Conservation (phyloP, 1,140 invertebrate genomes). For the Zaprionus africanus region DNA sequence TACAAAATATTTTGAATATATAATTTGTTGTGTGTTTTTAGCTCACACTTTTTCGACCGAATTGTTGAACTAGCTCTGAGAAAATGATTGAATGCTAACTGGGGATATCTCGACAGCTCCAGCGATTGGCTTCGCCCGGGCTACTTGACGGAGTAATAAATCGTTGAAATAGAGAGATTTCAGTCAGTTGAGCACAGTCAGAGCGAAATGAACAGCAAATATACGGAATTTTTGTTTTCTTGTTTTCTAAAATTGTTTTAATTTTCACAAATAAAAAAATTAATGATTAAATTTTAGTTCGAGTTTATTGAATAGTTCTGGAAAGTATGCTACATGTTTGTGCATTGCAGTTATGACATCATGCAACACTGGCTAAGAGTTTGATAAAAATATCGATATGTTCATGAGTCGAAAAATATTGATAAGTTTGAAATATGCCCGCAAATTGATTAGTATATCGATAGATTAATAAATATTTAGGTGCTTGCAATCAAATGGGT, state of each 20-base stretch:
- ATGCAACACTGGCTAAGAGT: neutral
- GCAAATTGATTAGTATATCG: neutral
- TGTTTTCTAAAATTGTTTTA: neutral
- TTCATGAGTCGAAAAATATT: neutral
- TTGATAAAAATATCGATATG: neutral
- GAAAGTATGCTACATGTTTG: constrained; percentile 12
- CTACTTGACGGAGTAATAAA: neutral
- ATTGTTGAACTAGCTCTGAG: constrained; percentile 60
- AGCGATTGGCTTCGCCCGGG: neutral
- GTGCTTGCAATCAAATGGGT: too few species aligned
- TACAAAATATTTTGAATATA: constrained; percentile 34
- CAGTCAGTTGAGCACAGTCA: neutral
- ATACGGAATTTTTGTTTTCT: neutral
- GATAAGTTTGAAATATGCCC: neutral
- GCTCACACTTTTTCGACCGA: constrained; percentile 61
- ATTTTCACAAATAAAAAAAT: neutral
- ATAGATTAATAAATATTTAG: neutral
- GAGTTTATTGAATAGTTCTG: neutral
- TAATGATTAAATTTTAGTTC: neutral
- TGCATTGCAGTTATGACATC: neutral
- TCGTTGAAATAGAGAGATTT: neutral
- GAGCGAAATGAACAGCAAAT: neutral
- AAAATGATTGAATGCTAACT: constrained; percentile 27
- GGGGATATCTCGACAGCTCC: neutral
- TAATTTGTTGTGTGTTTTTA: constrained; percentile 45